A percentile compares a stretch with the other conserved stretches of the same genome.
These are phyloP conservation scores for Xestia sexstrigata DNA, from an alignment of 2,888 invertebrate genomes.

Conservation along the genomic window DNA sequence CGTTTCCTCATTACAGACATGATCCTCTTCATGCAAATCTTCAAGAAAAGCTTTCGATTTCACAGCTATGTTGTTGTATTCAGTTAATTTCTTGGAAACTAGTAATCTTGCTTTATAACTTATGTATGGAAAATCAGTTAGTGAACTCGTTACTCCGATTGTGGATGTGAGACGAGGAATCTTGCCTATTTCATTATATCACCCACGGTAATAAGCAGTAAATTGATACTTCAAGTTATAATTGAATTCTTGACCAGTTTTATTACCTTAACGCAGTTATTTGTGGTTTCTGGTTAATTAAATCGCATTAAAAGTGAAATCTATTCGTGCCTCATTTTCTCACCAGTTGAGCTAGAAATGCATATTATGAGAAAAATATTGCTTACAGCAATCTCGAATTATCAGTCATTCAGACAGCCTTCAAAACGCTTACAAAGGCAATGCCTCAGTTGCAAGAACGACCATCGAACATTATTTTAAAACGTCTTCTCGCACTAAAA, in stretches of 20 bases:
- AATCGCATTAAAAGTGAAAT: slow-evolving; percentile 27
- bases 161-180: slow-evolving; percentile 48
- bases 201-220: slow-evolving; percentile 42
- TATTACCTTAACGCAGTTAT: slow-evolving; percentile 29
- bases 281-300: slow-evolving; percentile 33
- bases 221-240: slow-evolving; percentile 43
- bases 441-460: slow-evolving; percentile 27
- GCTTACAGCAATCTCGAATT: not conserved
- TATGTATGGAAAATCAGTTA: slow-evolving; percentile 61
- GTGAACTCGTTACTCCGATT: slow-evolving; percentile 58
- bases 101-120: slow-evolving; percentile 57
- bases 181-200: slow-evolving; percentile 47
- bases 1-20: slow-evolving; percentile 29
- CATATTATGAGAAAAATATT: not conserved
- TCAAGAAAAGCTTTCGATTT: slow-evolving; percentile 66
- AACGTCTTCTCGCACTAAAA: slow-evolving; percentile 62
- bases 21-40: slow-evolving; percentile 57
- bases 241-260: slow-evolving; percentile 54
- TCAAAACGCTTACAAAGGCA: slow-evolving; percentile 34
- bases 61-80: slow-evolving; percentile 54
- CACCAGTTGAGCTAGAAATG: not conserved
- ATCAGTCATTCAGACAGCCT: not conserved
- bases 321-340: slow-evolving; percentile 12
- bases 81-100: slow-evolving; percentile 61
- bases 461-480: slow-evolving; percentile 39